A percentile compares a stretch with the other conserved stretches of the same genome.
These are phyloP conservation scores for Rugalucina vietnamica DNA, from an alignment of 2,888 invertebrate species.

Conservation along the genomic window DNA sequence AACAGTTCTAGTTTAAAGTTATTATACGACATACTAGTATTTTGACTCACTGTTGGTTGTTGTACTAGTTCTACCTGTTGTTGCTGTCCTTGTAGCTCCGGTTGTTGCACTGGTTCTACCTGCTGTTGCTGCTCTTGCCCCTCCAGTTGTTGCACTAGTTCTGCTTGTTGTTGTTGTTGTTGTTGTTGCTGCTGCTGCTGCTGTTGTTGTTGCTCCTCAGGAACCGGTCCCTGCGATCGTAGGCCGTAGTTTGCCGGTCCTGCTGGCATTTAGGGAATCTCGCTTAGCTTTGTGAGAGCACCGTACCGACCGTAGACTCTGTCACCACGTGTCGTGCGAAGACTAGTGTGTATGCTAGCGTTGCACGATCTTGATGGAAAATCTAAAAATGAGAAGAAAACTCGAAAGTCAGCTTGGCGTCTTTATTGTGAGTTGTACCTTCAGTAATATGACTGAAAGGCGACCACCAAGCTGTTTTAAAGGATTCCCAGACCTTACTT, in stretches of 20 bases:
- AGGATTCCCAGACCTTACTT: too few relatives aligned
- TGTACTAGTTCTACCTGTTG: neutral
- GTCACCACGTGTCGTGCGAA: neutral
- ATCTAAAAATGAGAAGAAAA: neutral
- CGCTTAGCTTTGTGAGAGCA: neutral
- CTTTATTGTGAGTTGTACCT: neutral
- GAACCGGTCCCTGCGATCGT: neutral
- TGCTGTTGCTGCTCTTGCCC: neutral
- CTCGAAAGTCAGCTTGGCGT: neutral
- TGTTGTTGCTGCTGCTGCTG: neutral
- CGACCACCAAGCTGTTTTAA: too few relatives aligned
- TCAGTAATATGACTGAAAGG: neutral
- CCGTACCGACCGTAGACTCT: neutral
- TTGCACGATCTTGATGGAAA: neutral
- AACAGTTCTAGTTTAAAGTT: conserved; percentile 12
- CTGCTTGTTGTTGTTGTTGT: neutral
- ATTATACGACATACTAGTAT: neutral
- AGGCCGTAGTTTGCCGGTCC: conserved; percentile 17
- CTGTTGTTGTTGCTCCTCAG: neutral
- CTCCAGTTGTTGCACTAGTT: neutral
- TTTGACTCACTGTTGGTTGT: neutral
- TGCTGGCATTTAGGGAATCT: neutral
- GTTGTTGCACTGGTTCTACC: neutral
- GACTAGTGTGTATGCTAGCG: neutral
- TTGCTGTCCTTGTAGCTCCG: neutral